Evolutionary conservation across 2,888 invertebrate species (phyloP).

Genomic region (Agonopterix alstromeriana): DNA sequence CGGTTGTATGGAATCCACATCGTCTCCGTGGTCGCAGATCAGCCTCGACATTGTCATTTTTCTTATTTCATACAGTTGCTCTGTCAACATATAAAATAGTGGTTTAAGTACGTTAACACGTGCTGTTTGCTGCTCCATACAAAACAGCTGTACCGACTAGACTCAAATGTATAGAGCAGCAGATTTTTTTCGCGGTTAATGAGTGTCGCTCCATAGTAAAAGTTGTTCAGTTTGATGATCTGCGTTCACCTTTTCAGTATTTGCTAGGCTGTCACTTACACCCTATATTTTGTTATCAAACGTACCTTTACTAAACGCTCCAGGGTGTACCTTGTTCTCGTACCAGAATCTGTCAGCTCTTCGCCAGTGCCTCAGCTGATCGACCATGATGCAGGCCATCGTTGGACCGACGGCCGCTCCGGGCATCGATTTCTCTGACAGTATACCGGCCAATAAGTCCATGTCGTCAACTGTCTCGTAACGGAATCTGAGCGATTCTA

Average conservation of each 20-base stretch:
- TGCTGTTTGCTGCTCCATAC: too few relatives aligned
- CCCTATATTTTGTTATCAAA: not conserved
- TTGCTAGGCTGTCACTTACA: too few relatives aligned
- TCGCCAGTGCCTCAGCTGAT: conserved; percentile 87
- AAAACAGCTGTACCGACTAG: too few relatives aligned
- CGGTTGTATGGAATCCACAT: conserved; percentile 26
- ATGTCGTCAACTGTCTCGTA: conserved; percentile 84
- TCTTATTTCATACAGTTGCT: conserved; percentile 85
- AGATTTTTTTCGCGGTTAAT: too few relatives aligned
- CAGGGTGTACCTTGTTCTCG: conserved; percentile 23
- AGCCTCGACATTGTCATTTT: conserved; percentile 83
- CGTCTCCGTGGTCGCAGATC: conserved; percentile 88
- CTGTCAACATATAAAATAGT: conserved; percentile 39
- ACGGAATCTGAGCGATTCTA: conserved; percentile 20
- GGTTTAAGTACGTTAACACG: too few relatives aligned
- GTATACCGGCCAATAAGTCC: conserved; percentile 92
- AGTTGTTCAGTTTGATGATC: too few relatives aligned
- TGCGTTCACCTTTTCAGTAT: too few relatives aligned
- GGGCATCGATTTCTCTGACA: conserved; percentile 86
- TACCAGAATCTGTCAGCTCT: conserved; percentile 90
- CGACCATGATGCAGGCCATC: conserved; percentile 90
- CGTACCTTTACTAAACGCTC: conserved; percentile 23
- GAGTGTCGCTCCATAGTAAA: too few relatives aligned
- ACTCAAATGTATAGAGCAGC: too few relatives aligned
- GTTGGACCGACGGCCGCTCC: conserved; percentile 90